phyloP scores from a whole-genome alignment of 2,113 vertebrate species.

The Leptosomus discolor region DNA sequence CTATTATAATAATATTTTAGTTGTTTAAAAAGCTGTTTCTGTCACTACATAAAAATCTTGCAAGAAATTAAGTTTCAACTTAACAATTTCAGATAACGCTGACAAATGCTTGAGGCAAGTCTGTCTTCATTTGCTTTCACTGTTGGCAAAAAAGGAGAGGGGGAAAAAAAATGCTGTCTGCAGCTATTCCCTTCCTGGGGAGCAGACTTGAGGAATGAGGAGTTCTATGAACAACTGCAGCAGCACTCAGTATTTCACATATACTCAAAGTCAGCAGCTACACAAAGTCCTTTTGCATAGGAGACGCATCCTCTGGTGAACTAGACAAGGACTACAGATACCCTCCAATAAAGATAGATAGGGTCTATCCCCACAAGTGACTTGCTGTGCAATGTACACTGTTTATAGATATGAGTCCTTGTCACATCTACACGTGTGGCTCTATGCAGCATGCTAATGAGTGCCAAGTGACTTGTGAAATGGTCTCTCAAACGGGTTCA shows the following conservation, averaged over 20 bases:
- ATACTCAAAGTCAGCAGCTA: not conserved
- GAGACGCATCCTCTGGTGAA: not conserved
- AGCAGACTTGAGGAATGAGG: not conserved
- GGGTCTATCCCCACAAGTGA: not conserved
- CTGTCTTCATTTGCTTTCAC: not conserved
- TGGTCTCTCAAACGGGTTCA: not conserved
- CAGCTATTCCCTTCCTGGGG: not conserved
- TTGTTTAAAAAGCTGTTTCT: too few relatives aligned
- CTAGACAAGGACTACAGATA: not conserved
- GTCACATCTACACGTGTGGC: fast-evolving
- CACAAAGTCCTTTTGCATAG: not conserved
- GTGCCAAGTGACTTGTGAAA: not conserved
- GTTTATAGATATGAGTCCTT: not conserved
- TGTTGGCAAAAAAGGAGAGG: not conserved
- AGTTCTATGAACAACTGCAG: not conserved
- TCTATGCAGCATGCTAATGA: not conserved
- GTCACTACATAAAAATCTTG: not conserved
- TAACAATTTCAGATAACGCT: not conserved
- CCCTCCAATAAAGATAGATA: not conserved
- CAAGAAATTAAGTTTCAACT: not conserved
- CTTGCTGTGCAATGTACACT: not conserved
- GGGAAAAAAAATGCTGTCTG: not conserved
- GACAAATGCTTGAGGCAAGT: not conserved
- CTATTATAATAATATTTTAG: not conserved
- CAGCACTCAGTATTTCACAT: not conserved